Conservation (phyloP, 2,797 vertebrate genomes). For the Monodelphis domestica region DNA sequence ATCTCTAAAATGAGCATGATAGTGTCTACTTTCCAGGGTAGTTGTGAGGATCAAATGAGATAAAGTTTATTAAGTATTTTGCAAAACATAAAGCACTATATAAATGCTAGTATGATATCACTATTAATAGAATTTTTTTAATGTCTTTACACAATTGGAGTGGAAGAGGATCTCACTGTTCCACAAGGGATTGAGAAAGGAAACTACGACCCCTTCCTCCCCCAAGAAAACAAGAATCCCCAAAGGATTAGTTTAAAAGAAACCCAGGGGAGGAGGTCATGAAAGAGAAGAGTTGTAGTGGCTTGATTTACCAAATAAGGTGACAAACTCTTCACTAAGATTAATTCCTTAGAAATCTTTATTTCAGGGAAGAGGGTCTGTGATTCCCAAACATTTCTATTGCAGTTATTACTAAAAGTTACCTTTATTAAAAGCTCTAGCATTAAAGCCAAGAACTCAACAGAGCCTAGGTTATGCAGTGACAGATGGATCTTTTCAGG, state of each 20-base stretch:
- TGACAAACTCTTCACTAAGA: background rate
- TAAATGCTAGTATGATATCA: background rate
- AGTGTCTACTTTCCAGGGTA: background rate
- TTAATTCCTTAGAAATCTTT: background rate
- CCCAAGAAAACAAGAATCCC: conserved; percentile 12
- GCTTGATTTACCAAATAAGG: background rate
- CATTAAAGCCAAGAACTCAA: conserved; percentile 4
- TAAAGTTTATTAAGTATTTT: background rate
- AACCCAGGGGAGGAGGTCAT: background rate
- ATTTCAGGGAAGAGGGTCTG: background rate
- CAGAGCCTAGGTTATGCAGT: background rate
- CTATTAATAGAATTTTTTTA: conserved; percentile 18
- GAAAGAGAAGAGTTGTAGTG: background rate
- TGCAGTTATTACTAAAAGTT: background rate
- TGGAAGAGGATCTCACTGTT: background rate
- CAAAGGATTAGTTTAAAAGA: background rate
- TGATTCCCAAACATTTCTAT: background rate
- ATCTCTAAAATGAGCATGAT: background rate
- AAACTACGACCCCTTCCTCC: background rate
- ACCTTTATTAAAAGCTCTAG: background rate
- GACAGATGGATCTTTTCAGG: conserved; percentile 26
- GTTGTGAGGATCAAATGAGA: background rate
- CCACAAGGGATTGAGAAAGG: background rate
- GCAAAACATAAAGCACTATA: background rate
- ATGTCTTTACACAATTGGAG: conserved; percentile 18